A percentile compares a stretch with the other conserved stretches of the same genome.
Conservation (phyloP, 1,140 invertebrate species). For the Atta colombica region DNA sequence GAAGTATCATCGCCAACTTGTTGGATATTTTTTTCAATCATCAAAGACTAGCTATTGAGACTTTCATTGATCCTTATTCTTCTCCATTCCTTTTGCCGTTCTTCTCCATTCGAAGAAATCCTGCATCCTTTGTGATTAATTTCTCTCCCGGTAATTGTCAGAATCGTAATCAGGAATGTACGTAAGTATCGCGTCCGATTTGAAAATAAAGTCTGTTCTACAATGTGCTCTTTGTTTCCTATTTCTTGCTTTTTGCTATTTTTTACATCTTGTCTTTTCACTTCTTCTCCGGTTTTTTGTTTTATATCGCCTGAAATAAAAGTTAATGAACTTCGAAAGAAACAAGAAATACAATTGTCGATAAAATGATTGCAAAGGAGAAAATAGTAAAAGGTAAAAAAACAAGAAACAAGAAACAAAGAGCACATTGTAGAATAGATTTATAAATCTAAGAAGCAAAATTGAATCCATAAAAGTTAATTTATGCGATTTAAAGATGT, state of each 20-base stretch:
- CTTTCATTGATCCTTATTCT: slow-evolving; percentile 53
- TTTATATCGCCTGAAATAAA: too few relatives aligned
- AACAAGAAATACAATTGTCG: too few relatives aligned
- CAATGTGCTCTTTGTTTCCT: too few relatives aligned
- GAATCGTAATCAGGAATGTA: slow-evolving; percentile 8
- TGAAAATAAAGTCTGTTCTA: background rate
- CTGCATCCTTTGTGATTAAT: too few relatives aligned
- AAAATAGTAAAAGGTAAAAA: too few relatives aligned
- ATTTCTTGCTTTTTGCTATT: too few relatives aligned
- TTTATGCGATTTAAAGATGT: background rate
- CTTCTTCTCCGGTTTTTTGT: too few relatives aligned
- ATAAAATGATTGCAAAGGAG: too few relatives aligned
- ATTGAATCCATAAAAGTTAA: background rate
- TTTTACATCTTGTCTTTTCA: too few relatives aligned
- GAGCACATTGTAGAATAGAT: too few relatives aligned
- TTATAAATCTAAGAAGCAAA: background rate
- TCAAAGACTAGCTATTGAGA: slow-evolving; percentile 70
- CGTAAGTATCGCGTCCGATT: background rate
- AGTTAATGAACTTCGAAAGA: too few relatives aligned
- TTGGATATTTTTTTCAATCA: slow-evolving; percentile 84
- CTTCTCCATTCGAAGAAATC: slow-evolving; percentile 35
- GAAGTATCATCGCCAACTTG: slow-evolving; percentile 71
- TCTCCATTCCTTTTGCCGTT: background rate
- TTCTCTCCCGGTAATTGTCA: slow-evolving; percentile 29
- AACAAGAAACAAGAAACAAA: too few relatives aligned